These are phyloP conservation scores for Numida meleagris DNA, from an alignment of 2,113 vertebrate genomes.

Conservation along the genomic window DNA sequence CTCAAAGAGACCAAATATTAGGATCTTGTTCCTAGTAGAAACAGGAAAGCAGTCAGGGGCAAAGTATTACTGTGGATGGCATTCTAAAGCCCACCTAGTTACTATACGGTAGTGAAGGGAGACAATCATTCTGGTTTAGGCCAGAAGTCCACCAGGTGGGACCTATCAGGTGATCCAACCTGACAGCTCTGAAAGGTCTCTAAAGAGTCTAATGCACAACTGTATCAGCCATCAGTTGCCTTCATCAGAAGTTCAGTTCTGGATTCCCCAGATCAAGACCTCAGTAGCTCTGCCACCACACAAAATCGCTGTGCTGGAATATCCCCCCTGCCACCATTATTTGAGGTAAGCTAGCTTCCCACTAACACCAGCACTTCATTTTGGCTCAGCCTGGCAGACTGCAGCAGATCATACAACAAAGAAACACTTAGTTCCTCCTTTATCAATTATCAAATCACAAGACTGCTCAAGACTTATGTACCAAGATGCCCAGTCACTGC, in stretches of 20 bases:
- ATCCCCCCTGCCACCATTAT: fast-evolving
- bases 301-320: not conserved
- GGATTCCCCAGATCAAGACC: not conserved
- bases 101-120: not conserved
- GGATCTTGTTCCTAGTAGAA: slow-evolving; percentile 82
- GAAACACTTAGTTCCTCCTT: not conserved
- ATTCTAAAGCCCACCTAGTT: not conserved
- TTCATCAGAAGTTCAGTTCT: not conserved
- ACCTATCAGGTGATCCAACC: not conserved
- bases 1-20: slow-evolving; percentile 87
- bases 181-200: not conserved
- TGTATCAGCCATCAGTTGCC: not conserved
- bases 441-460: not conserved
- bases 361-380: not conserved
- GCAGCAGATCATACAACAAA: not conserved
- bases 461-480: not conserved
- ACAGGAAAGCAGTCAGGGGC: not conserved
- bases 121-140: not conserved
- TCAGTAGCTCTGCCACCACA: not conserved
- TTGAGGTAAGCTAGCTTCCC: not conserved
- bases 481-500: not conserved
- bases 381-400: not conserved
- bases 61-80: not conserved
- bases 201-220: not conserved
- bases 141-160: not conserved